A percentile compares a stretch with the other conserved stretches of the same genome.
Evolutionary conservation across 2,113 vertebrate genomes (phyloP).

Genomic region (Datnioides undecimradiatus): DNA sequence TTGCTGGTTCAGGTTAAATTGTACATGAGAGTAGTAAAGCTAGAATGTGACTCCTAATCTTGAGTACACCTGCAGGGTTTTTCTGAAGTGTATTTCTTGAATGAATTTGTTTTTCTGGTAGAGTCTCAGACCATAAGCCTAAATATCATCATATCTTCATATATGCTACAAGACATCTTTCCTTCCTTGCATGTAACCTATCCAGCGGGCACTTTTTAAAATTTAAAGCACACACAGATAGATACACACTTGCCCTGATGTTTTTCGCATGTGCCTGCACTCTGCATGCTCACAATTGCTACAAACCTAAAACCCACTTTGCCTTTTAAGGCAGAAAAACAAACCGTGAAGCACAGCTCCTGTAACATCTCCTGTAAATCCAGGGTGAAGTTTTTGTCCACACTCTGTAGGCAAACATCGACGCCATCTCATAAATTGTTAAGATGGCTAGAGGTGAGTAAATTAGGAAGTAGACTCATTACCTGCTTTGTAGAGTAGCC

Average conservation of each 20-base stretch:
- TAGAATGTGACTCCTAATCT: background rate
- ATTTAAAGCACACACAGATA: conserved; percentile 44
- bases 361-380: conserved; percentile 22
- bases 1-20: background rate
- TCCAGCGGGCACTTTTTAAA: conserved; percentile 38
- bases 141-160: conserved; percentile 4
- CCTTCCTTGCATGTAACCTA: background rate
- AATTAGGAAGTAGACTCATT: conserved; percentile 78
- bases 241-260: background rate
- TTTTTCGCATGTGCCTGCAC: conserved; percentile 16
- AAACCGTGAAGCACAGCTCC: background rate
- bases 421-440: conserved; percentile 68
- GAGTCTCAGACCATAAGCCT: background rate
- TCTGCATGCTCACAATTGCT: conserved; percentile 17
- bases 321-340: conserved; percentile 35
- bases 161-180: background rate
- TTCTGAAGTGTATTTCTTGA: background rate
- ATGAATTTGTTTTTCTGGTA: background rate
- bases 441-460: conserved; percentile 69
- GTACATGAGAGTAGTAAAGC: background rate
- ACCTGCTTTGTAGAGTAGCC: conserved; percentile 68
- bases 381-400: conserved; percentile 37
- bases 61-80: background rate
- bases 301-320: conserved; percentile 10
- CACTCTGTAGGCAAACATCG: conserved; percentile 35